Percentiles rank a stretch among this genome's conserved stretches.
Evolutionary conservation across 2,797 vertebrate genomes (phyloP).

Genomic region (Mormyrus proboscirostris): DNA sequence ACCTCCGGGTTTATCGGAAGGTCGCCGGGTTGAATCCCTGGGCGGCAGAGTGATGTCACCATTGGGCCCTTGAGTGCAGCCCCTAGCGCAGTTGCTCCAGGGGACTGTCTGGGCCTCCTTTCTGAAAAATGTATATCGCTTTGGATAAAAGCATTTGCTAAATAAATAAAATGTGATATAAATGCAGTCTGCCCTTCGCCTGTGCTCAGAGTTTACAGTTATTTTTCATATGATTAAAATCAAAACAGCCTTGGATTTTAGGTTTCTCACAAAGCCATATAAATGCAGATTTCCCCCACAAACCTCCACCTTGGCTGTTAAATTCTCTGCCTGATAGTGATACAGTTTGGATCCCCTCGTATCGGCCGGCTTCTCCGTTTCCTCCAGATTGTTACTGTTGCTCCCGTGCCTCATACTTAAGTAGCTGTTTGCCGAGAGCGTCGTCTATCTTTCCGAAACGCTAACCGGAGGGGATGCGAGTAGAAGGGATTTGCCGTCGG

Average conservation of each 20-base stretch:
- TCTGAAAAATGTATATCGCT: background rate
- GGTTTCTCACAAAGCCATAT: background rate
- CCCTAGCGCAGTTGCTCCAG: background rate
- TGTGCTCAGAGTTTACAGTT: slow-evolving; percentile 8
- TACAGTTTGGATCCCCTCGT: slow-evolving; percentile 9
- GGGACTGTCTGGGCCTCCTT: background rate
- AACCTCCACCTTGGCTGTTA: slow-evolving; percentile 11
- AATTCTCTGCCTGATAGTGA: background rate
- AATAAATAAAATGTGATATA: background rate
- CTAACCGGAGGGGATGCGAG: background rate
- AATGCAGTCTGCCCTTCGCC: background rate
- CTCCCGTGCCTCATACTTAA: background rate
- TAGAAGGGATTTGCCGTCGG: background rate
- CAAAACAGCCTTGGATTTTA: slow-evolving; percentile 15
- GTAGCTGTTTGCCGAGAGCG: background rate
- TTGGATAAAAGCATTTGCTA: background rate
- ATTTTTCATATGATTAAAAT: slow-evolving; percentile 28
- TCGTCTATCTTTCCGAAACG: slow-evolving; percentile 13
- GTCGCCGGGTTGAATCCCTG: background rate
- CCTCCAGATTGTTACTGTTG: slow-evolving; percentile 10
- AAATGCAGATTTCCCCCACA: slow-evolving; percentile 13
- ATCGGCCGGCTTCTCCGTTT: slow-evolving; percentile 18
- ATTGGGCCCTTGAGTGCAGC: background rate
- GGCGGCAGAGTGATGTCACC: background rate
- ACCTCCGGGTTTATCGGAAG: background rate